Conservation (phyloP, 2,113 vertebrate genomes). For the Daubentonia madagascariensis region DNA sequence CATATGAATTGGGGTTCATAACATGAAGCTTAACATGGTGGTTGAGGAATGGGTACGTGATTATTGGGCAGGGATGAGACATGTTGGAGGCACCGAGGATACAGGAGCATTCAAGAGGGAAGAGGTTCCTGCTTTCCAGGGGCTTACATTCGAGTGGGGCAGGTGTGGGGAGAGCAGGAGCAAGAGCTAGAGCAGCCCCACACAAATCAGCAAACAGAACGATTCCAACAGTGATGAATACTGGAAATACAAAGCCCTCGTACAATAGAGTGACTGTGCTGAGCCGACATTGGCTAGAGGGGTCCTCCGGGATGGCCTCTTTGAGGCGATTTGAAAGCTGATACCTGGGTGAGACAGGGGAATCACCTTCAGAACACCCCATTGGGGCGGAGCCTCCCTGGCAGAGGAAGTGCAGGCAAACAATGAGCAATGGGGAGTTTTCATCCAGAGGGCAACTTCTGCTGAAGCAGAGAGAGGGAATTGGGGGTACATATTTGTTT, state of each 20-base stretch:
- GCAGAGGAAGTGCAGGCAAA: background rate
- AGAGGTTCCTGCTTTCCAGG: background rate
- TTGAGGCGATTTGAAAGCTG: background rate
- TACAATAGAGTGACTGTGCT: background rate
- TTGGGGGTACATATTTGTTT: background rate
- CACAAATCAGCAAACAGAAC: background rate
- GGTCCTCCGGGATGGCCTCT: background rate
- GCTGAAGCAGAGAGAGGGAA: background rate
- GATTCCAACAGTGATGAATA: background rate
- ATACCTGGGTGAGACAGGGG: background rate
- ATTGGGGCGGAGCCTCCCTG: background rate
- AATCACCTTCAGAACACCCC: fast-evolving
- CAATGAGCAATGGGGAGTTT: background rate
- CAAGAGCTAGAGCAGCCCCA: background rate
- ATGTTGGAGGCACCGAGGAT: fast-evolving
- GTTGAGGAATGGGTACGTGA: background rate
- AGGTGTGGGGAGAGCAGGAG: background rate
- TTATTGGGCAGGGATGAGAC: background rate
- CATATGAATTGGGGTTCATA: background rate
- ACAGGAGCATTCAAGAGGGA: background rate
- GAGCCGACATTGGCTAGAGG: background rate
- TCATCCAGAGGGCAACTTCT: background rate
- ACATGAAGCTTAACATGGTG: too few relatives aligned
- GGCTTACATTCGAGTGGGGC: background rate
- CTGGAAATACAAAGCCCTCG: background rate